phyloP scores from a whole-genome alignment of 2,113 vertebrate genomes.

The Cephalopholis sonnerati region DNA sequence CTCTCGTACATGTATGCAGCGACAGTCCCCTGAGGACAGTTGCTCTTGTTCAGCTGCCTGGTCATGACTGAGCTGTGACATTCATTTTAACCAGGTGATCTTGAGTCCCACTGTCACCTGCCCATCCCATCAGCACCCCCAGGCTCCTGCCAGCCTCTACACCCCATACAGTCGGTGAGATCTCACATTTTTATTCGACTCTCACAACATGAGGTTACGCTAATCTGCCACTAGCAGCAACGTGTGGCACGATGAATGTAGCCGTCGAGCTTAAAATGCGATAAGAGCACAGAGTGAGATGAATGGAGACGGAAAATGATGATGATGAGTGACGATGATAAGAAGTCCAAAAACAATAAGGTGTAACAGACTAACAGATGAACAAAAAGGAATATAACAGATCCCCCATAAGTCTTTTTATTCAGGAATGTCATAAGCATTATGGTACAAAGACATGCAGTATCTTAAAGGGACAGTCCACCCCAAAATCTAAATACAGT shows the following conservation, averaged over 20 bases:
- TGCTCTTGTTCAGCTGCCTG: conserved; percentile 27
- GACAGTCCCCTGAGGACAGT: conserved; percentile 20
- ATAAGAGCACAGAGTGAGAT: conserved; percentile 37
- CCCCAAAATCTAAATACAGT: too few relatives aligned
- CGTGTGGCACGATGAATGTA: conserved; percentile 48
- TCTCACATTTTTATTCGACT: conserved; percentile 60
- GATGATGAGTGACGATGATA: conserved; percentile 23
- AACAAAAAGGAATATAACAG: conserved; percentile 8
- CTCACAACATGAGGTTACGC: conserved; percentile 42
- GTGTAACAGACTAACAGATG: neutral
- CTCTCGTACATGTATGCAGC: conserved; percentile 24
- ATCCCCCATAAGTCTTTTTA: neutral
- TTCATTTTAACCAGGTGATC: conserved; percentile 65
- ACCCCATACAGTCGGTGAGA: conserved; percentile 18
- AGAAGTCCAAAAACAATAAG: conserved; percentile 15
- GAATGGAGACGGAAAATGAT: conserved; percentile 18
- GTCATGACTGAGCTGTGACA: conserved; percentile 61
- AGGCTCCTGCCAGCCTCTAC: conserved; percentile 15
- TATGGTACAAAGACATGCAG: neutral
- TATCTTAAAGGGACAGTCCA: neutral
- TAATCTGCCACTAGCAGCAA: conserved; percentile 46
- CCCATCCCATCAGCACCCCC: conserved; percentile 5
- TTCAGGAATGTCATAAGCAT: neutral
- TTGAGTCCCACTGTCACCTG: conserved; percentile 2
- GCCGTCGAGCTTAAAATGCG: conserved; percentile 33